Evolutionary conservation across 1,140 invertebrate genomes (phyloP).

Genomic region (Apis florea): DNA sequence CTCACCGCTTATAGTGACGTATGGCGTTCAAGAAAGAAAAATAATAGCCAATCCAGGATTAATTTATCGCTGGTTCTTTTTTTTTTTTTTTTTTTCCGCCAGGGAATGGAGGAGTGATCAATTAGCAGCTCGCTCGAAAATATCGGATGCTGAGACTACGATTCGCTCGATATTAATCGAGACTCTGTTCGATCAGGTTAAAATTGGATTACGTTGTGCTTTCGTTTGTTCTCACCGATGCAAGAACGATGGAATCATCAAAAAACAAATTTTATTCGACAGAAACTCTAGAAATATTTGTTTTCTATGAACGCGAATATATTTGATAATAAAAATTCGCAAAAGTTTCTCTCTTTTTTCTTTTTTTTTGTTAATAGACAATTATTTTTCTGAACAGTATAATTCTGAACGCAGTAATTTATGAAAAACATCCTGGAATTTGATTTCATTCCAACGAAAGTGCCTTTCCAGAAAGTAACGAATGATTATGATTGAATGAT

Average conservation of each 20-base stretch:
- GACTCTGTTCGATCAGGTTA: conserved; percentile 15
- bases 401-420: no score
- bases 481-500: no score
- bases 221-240: conserved; percentile 52
- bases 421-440: no score
- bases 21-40: conserved; percentile 47
- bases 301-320: no score
- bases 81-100: conserved; percentile 15
- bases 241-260: conserved; percentile 26
- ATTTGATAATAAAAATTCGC: no score
- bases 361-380: no score
- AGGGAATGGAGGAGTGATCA: conserved; percentile 51
- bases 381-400: no score
- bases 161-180: conserved; percentile 58
- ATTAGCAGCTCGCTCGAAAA: conserved; percentile 52
- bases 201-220: conserved; percentile 38
- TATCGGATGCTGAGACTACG: conserved; percentile 18
- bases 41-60: conserved; percentile 32
- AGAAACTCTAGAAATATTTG: no score
- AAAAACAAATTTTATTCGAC: conserved; percentile 28
- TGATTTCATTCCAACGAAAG: no score
- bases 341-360: no score
- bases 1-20: conserved; percentile 53
- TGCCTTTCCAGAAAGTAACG: no score
- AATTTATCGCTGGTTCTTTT: conserved; percentile 58